phyloP scores from a whole-genome alignment of 2,113 vertebrate genomes.

The Aplodontia rufa region DNA sequence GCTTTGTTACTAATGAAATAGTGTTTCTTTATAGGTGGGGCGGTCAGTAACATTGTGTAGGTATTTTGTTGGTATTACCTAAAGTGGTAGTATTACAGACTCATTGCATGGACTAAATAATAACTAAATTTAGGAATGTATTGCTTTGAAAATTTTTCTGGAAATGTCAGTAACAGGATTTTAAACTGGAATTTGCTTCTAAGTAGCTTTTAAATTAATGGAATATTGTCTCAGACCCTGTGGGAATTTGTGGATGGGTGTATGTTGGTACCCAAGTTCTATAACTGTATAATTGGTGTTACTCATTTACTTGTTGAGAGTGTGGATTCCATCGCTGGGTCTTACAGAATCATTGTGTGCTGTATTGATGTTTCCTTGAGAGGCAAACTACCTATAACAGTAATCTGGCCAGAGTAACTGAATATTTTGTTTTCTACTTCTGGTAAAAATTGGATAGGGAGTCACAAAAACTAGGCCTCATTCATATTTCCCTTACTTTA shows the following conservation, averaged over 20 bases:
- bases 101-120: neutral
- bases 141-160: conserved; percentile 29
- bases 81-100: neutral
- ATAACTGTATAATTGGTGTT: neutral
- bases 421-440: neutral
- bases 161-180: neutral
- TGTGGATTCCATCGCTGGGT: neutral
- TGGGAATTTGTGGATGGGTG: neutral
- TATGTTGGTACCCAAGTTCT: neutral
- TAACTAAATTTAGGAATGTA: neutral
- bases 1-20: neutral
- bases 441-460: neutral
- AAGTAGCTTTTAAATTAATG: neutral
- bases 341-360: neutral
- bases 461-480: neutral
- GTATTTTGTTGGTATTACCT: neutral
- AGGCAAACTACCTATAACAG: neutral
- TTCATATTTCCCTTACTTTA: neutral
- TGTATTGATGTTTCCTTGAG: neutral
- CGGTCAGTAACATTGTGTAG: conserved; percentile 61
- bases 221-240: neutral
- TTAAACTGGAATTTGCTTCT: conserved; percentile 14
- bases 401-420: neutral
- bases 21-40: conserved; percentile 49
- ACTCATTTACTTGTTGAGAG: neutral